phyloP scores from a whole-genome alignment of 2,113 vertebrate genomes.

The Anseranas semipalmata region DNA sequence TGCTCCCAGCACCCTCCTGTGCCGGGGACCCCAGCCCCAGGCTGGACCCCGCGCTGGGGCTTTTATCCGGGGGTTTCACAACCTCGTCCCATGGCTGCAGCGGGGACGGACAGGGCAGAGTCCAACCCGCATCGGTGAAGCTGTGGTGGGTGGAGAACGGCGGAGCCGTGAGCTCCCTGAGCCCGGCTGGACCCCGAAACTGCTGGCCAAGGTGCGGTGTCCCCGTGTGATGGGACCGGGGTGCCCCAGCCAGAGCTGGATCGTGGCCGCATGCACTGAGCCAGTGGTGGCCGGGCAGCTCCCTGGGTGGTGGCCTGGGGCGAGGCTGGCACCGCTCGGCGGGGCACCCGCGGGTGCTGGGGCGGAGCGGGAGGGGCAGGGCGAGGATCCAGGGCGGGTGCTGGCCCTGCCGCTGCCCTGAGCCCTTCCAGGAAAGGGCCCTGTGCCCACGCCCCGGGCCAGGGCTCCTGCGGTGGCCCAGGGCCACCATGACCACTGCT shows the following conservation, averaged over 20 bases:
- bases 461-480: neutral
- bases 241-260: accelerated
- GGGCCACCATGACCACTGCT: neutral
- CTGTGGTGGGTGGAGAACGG: neutral
- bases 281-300: neutral
- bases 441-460: slow-evolving; percentile 24
- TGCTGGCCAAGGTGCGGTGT: neutral
- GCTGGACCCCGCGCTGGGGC: neutral
- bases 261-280: accelerated
- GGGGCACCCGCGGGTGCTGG: neutral
- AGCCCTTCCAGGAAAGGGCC: slow-evolving; percentile 63
- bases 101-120: neutral
- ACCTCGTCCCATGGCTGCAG: neutral
- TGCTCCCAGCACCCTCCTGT: neutral
- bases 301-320: neutral
- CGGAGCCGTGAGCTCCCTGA: accelerated
- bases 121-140: neutral
- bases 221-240: neutral
- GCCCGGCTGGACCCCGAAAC: neutral
- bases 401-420: slow-evolving; percentile 68
- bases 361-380: neutral
- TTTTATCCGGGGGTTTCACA: neutral
- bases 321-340: neutral
- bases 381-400: neutral
- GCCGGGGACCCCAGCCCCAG: neutral